Base-by-base conservation (phyloP, 2,113 vertebrate species). In the Nymphicus hollandicus region DNA sequence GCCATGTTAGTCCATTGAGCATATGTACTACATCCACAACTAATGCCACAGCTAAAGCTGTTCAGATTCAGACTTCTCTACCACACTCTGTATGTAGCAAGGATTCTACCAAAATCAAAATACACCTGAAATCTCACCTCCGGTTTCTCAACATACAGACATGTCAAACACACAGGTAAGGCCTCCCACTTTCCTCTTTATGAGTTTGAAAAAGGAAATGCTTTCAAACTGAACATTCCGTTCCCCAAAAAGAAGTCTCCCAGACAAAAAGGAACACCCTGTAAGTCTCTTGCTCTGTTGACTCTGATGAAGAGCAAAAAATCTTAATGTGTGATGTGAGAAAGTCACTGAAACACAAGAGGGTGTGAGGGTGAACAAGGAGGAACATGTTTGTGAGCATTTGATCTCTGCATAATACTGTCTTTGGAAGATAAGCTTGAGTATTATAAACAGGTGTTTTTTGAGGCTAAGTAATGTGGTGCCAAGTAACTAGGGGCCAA, bases 381-480 rank as follows among this genome's bases (percentile, higher is more conserved):
- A 91, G 55, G 46, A 94, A 94, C 76, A 94, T 8, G 17, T 88
- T 55, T 95, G 74, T 39, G 89, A 92, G 81, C 84, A 94, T 89
- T 60, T 94, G 79, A 96, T 96, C 91, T 94, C 86, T 91, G 86
- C 53, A 81, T 91, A 96, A 86, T 73, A 81, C 68, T 44, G 89
- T 4, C 76, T 96, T 78, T 93, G 93, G 94, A 90, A 91, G 82
- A 78, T 73, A 83, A 74, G 92, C 93, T 35, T 93, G 95, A 96
- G 81, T 49, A 93, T 94, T 96, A 91, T 41, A 95, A 97, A 93
- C 96, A 96, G 88, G 92, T 95, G 92, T 47, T 93, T 95, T 96
- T 79, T 89, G 80, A 92, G 86, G 58, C 89, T 85, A 93, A 86
- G 79, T 94, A 93, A 94, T 35, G 47, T 91, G 78, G 89, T 88